Conservation (phyloP, 1,140 invertebrate genomes). For the Diuraphis noxia region DNA sequence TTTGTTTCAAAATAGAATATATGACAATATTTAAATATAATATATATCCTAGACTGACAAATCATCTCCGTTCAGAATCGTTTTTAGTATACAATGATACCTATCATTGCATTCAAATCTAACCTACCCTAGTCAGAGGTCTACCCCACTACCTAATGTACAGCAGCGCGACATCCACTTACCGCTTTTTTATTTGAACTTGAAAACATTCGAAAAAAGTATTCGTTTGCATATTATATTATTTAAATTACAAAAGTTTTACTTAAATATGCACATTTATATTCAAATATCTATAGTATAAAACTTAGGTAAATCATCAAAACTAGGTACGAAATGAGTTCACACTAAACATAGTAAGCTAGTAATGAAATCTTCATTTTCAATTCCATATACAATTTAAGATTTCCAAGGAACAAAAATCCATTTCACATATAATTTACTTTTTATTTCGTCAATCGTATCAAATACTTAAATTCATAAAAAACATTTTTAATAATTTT, state of each 20-base stretch:
- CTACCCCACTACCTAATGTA: too few relatives aligned
- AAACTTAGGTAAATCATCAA: background rate
- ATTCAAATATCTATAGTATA: constrained; percentile 33
- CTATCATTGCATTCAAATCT: too few relatives aligned
- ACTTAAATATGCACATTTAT: constrained; percentile 38
- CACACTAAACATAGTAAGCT: background rate
- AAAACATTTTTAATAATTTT: background rate
- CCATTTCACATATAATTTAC: background rate
- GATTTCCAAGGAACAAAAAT: background rate
- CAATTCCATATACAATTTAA: background rate
- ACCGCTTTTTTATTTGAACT: background rate
- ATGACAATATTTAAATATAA: too few relatives aligned
- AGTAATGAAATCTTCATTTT: constrained; percentile 2
- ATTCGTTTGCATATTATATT: constrained; percentile 22
- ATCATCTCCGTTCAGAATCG: too few relatives aligned
- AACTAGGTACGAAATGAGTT: background rate
- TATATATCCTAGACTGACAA: too few relatives aligned
- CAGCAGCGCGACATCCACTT: too few relatives aligned
- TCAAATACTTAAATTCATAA: background rate
- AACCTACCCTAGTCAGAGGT: too few relatives aligned
- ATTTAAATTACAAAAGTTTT: constrained; percentile 20
- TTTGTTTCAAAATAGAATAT: too few relatives aligned
- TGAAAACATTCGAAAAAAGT: background rate
- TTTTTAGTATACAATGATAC: too few relatives aligned
- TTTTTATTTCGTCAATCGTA: background rate